phyloP scores from a whole-genome alignment of 2,888 invertebrate genomes.

The Tachystola acroxantha region DNA sequence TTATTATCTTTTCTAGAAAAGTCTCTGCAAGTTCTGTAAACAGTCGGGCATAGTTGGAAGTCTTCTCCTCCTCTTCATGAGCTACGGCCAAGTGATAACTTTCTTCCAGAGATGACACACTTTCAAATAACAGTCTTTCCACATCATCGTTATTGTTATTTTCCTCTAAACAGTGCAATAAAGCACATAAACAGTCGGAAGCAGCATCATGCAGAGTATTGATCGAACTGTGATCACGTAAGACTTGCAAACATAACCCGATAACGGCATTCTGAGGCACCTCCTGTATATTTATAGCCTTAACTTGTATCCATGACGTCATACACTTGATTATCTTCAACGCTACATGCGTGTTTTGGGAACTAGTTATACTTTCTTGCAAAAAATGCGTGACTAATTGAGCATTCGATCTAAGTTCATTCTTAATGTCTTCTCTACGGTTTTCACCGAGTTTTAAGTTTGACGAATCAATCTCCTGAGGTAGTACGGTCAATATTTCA shows the following conservation, averaged over 20 bases:
- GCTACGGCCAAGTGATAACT: constrained; percentile 95
- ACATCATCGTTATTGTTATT: constrained; percentile 85
- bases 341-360: constrained; percentile 82
- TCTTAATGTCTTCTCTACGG: constrained; percentile 89
- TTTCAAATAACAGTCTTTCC: constrained; percentile 89
- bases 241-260: constrained; percentile 84
- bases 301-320: constrained; percentile 93
- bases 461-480: constrained; percentile 95
- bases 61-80: constrained; percentile 95
- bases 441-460: constrained; percentile 93
- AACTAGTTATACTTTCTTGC: constrained; percentile 84
- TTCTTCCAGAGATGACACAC: constrained; percentile 87
- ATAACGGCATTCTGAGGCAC: constrained; percentile 86
- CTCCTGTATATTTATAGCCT: constrained; percentile 86
- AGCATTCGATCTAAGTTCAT: constrained; percentile 87
- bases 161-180: constrained; percentile 89
- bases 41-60: constrained; percentile 94
- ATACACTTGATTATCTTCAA: constrained; percentile 90
- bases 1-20: constrained; percentile 90
- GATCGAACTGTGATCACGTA: constrained; percentile 79
- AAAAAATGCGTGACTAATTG: constrained; percentile 88
- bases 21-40: constrained; percentile 97
- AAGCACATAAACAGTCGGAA: constrained; percentile 92
- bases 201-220: constrained; percentile 91
- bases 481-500: constrained; percentile 95